Conservation (phyloP, 1,140 invertebrate species). For the Rhyzopertha dominica region DNA sequence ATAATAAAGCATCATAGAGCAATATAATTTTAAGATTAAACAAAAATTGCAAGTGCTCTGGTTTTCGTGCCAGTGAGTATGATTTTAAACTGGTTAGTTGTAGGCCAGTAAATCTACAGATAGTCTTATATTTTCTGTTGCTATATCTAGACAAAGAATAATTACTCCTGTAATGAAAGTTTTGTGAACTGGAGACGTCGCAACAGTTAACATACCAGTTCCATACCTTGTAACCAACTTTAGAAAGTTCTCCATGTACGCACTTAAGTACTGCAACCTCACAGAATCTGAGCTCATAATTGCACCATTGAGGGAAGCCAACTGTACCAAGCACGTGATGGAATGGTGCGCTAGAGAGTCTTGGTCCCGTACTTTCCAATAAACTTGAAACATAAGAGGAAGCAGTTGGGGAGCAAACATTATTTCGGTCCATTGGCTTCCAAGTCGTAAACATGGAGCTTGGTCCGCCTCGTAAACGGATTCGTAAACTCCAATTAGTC, state of each 20-base stretch:
- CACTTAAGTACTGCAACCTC: constrained; percentile 63
- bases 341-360: constrained; percentile 70
- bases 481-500: constrained; percentile 68
- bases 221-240: constrained; percentile 55
- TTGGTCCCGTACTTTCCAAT: constrained; percentile 73
- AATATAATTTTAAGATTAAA: too few species aligned
- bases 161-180: too few species aligned
- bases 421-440: constrained; percentile 65
- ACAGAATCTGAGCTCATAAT: constrained; percentile 57
- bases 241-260: constrained; percentile 65
- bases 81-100: too few species aligned
- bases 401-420: constrained; percentile 69
- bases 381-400: constrained; percentile 76
- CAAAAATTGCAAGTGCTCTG: too few species aligned
- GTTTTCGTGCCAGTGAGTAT: too few species aligned
- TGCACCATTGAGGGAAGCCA: constrained; percentile 70
- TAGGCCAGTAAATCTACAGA: too few species aligned
- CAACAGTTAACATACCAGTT: too few species aligned
- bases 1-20: too few species aligned
- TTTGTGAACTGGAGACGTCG: too few species aligned
- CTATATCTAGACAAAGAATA: too few species aligned
- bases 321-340: constrained; percentile 73
- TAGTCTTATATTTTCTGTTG: too few species aligned
- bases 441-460: constrained; percentile 59
- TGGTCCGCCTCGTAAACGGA: constrained; percentile 62